These are phyloP conservation scores for Trilocha varians DNA, from an alignment of 2,888 invertebrate species.

Conservation along the genomic window DNA sequence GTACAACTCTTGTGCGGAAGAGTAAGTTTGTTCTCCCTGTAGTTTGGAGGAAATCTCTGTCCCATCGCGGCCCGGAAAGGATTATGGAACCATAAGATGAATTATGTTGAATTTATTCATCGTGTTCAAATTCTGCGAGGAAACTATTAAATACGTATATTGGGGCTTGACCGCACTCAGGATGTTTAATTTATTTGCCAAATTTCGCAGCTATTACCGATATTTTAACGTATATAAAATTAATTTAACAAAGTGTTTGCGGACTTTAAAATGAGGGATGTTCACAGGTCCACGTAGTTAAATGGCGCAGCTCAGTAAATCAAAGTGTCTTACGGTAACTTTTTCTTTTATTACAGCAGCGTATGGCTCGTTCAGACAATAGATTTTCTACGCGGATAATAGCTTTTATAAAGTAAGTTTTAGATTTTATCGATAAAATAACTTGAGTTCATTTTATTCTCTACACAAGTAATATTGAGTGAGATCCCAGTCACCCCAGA, in stretches of 20 bases:
- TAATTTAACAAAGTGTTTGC: neutral
- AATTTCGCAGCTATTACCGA: no score
- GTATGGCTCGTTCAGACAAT: slow-evolving; percentile 1
- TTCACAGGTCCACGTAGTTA: no score
- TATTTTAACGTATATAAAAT: neutral
- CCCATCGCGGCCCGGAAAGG: slow-evolving; percentile 14
- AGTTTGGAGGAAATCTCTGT: slow-evolving; percentile 17
- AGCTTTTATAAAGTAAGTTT: slow-evolving; percentile 7
- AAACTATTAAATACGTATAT: slow-evolving; percentile 6
- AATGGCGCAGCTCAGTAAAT: no score
- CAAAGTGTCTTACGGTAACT: no score
- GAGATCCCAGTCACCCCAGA: no score
- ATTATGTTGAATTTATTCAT: slow-evolving; percentile 20
- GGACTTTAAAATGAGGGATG: no score
- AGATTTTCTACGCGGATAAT: slow-evolving; percentile 7
- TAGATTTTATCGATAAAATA: no score
- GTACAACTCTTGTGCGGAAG: slow-evolving; percentile 21
- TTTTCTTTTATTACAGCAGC: no score
- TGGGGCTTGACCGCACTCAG: neutral
- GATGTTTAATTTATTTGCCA: slow-evolving; percentile 5
- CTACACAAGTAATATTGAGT: no score
- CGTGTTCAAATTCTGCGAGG: slow-evolving; percentile 6
- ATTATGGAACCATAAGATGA: slow-evolving; percentile 18
- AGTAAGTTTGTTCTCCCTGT: slow-evolving; percentile 20
- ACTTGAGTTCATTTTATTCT: no score